These are phyloP conservation scores for Hirtodrosophila duncani DNA, from an alignment of 2,888 invertebrate species.

Conservation along the genomic window DNA sequence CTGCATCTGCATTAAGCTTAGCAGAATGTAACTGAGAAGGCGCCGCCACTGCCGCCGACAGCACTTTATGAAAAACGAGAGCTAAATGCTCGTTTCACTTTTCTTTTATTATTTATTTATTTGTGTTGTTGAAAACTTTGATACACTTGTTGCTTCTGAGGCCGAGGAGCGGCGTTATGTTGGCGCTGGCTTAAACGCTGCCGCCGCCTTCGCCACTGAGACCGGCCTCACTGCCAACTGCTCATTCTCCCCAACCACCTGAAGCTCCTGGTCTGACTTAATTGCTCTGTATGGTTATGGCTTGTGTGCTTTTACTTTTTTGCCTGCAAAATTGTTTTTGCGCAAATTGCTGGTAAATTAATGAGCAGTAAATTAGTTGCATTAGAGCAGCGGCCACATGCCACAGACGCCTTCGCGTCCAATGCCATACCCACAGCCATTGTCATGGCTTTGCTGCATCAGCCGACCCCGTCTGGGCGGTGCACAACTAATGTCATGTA, in stretches of 20 bases:
- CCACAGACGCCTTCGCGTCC: constrained; percentile 12
- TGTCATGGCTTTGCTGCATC: background rate
- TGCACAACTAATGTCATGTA: constrained; percentile 18
- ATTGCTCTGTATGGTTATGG: constrained; percentile 13
- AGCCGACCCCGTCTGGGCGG: background rate
- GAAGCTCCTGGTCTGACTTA: constrained; percentile 1
- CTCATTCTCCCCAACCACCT: constrained; percentile 12
- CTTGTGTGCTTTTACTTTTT: constrained; percentile 65
- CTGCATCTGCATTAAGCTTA: constrained; percentile 47
- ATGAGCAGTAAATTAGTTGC: constrained; percentile 71
- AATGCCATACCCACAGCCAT: constrained; percentile 4
- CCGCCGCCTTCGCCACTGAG: background rate
- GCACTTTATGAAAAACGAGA: constrained; percentile 67
- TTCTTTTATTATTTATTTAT: constrained; percentile 65
- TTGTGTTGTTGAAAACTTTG: constrained; percentile 40
- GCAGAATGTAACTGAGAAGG: constrained; percentile 62
- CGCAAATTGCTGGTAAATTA: constrained; percentile 61
- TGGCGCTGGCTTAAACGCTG: constrained; percentile 3
- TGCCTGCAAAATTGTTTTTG: constrained; percentile 58
- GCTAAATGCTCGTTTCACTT: constrained; percentile 71
- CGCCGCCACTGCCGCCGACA: constrained; percentile 3
- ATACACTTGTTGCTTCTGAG: constrained; percentile 48
- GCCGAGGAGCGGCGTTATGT: constrained; percentile 48
- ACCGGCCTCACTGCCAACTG: constrained; percentile 2
- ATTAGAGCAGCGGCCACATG: constrained; percentile 47